phyloP scores from a whole-genome alignment of 2,888 invertebrate genomes.

The Smittia aterrima region DNA sequence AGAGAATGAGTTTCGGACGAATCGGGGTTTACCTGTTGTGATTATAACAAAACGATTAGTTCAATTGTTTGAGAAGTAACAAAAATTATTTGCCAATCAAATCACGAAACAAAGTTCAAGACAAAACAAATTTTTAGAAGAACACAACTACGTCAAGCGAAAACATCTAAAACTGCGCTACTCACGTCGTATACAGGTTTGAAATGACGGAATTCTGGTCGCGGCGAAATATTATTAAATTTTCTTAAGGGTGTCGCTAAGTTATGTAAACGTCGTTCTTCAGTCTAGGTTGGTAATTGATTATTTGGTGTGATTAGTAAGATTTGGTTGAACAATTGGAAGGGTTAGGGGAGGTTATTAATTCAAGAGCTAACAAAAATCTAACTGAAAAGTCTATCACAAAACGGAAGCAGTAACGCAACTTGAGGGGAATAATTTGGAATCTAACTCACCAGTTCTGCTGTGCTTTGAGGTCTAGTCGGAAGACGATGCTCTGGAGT shows the following conservation, averaged over 20 bases:
- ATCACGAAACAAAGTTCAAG: background rate
- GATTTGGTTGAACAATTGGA: background rate
- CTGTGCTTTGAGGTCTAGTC: conserved; percentile 53
- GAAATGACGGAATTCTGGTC: conserved; percentile 56
- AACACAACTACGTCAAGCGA: background rate
- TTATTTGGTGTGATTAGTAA: background rate
- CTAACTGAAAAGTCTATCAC: background rate
- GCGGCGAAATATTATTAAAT: conserved; percentile 55
- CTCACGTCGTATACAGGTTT: conserved; percentile 54
- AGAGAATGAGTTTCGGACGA: conserved; percentile 78
- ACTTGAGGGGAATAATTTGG: conserved; percentile 49
- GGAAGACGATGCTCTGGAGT: conserved; percentile 59
- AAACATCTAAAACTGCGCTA: conserved; percentile 47
- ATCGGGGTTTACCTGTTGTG: conserved; percentile 29
- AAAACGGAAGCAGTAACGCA: conserved; percentile 53
- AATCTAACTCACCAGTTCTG: conserved; percentile 51
- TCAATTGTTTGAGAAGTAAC: background rate
- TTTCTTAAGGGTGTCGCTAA: conserved; percentile 56
- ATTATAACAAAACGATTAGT: background rate
- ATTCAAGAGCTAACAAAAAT: background rate
- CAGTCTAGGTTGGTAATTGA: conserved; percentile 44
- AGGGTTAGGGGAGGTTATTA: background rate
- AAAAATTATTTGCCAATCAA: background rate
- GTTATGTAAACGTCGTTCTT: conserved; percentile 55
- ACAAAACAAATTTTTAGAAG: background rate